A percentile compares a stretch with the other conserved stretches of the same genome.
Conservation (phyloP, 1,140 invertebrate species). For the Eriocheir sinensis region DNA sequence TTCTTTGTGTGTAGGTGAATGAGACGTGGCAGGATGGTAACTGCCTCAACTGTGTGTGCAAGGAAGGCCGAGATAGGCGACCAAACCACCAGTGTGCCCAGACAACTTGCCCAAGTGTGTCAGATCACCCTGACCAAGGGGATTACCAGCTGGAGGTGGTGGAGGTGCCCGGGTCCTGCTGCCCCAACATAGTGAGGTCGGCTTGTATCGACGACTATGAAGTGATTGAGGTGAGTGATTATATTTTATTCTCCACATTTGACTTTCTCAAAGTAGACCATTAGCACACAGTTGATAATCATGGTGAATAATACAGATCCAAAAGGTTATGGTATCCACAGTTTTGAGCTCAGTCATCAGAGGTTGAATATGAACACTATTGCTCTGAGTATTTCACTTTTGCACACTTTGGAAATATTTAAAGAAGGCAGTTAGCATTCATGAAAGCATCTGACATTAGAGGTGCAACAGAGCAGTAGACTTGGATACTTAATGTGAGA, state of each 20-base stretch:
- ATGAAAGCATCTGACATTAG: too few relatives aligned
- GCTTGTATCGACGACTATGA: conserved; percentile 85
- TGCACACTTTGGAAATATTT: too few relatives aligned
- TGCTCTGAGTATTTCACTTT: too few relatives aligned
- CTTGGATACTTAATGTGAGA: neutral
- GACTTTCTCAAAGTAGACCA: too few relatives aligned
- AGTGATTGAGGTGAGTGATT: conserved; percentile 83
- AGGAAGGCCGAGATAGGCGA: conserved; percentile 78
- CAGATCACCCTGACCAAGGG: conserved; percentile 72
- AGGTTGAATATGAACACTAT: too few relatives aligned
- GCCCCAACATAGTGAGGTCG: conserved; percentile 84
- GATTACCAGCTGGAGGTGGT: conserved; percentile 82
- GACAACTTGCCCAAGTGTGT: conserved; percentile 79
- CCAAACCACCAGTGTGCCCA: conserved; percentile 83
- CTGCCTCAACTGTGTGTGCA: conserved; percentile 86
- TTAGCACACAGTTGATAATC: too few relatives aligned
- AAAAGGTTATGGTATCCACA: too few relatives aligned
- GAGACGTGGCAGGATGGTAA: conserved; percentile 87
- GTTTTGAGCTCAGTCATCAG: too few relatives aligned
- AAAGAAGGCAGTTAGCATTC: too few relatives aligned
- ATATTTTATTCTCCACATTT: neutral
- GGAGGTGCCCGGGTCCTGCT: conserved; percentile 85
- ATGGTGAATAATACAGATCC: too few relatives aligned
- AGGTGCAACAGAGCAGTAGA: neutral
- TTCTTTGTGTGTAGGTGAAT: conserved; percentile 80